A percentile compares a stretch with the other conserved stretches of the same genome.
Evolutionary conservation across 2,113 vertebrate species (phyloP).

Genomic region (Anthoscopus minutus): DNA sequence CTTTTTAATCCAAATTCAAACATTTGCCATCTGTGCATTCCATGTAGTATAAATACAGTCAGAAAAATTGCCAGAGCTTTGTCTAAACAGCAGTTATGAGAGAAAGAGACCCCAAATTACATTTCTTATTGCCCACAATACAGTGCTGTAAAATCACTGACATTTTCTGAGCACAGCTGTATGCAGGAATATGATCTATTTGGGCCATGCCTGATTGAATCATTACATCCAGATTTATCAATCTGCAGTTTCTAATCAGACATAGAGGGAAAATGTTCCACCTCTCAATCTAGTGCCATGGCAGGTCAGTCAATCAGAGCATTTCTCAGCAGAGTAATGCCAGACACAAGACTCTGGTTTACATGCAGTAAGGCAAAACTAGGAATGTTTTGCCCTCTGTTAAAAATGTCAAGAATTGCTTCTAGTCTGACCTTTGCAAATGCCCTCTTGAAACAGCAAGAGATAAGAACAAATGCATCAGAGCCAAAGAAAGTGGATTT

Average conservation of each 20-base stretch:
- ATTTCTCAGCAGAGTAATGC: neutral
- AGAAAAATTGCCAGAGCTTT: neutral
- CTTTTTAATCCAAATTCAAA: constrained; percentile 3
- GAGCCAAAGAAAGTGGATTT: neutral
- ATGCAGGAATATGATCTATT: neutral
- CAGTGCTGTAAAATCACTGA: neutral
- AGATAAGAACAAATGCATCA: neutral
- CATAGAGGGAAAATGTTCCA: neutral
- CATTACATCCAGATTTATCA: constrained; percentile 20
- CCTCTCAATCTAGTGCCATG: neutral
- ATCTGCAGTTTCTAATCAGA: constrained; percentile 26
- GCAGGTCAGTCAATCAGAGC: constrained; percentile 23
- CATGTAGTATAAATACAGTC: neutral
- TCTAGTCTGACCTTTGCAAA: constrained; percentile 7
- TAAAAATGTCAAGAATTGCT: constrained; percentile 4
- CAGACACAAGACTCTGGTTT: neutral
- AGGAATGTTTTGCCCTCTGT: neutral
- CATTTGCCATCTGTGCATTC: neutral
- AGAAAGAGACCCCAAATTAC: neutral
- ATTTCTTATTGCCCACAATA: neutral
- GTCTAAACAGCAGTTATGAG: neutral
- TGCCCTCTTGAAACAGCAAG: neutral
- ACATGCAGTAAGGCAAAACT: neutral
- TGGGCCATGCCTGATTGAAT: neutral
- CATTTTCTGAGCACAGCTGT: neutral